Evolutionary conservation across 1,140 invertebrate species (phyloP).

Genomic region (Chironomus tepperi): DNA sequence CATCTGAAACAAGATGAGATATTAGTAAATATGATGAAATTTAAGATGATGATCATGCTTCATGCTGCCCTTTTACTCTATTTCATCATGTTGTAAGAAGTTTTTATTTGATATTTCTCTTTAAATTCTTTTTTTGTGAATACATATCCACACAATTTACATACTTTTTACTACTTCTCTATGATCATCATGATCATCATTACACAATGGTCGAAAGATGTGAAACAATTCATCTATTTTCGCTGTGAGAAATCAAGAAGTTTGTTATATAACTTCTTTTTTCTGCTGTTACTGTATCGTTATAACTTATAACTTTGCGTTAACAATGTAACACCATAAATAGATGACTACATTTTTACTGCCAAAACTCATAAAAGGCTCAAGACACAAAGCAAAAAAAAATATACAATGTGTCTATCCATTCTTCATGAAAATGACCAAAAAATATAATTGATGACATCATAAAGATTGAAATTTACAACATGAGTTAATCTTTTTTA

Average conservation of each 20-base stretch:
- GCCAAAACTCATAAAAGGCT: neutral
- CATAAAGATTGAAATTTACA: neutral
- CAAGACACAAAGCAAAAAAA: neutral
- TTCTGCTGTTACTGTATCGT: neutral
- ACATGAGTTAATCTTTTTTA: neutral
- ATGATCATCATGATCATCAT: slow-evolving; percentile 2
- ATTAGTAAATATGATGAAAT: too few species aligned
- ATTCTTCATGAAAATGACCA: neutral
- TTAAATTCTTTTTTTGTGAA: slow-evolving; percentile 1
- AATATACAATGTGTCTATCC: neutral
- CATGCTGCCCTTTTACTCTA: too few species aligned
- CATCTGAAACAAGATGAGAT: too few species aligned
- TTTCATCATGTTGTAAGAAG: neutral
- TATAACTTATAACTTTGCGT: neutral
- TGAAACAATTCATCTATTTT: slow-evolving; percentile 14
- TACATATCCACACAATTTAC: neutral
- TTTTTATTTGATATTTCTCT: neutral
- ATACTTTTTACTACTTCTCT: neutral
- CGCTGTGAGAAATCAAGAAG: slow-evolving; percentile 12
- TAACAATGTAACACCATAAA: slow-evolving; percentile 8
- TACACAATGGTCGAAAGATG: slow-evolving; percentile 6
- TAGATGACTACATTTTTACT: neutral
- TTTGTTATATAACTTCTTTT: neutral
- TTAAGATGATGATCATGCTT: too few species aligned
- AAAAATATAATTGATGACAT: slow-evolving; percentile 3